Evolutionary conservation across 2,113 vertebrate species (phyloP).

Genomic region (Brachyistius frenatus): DNA sequence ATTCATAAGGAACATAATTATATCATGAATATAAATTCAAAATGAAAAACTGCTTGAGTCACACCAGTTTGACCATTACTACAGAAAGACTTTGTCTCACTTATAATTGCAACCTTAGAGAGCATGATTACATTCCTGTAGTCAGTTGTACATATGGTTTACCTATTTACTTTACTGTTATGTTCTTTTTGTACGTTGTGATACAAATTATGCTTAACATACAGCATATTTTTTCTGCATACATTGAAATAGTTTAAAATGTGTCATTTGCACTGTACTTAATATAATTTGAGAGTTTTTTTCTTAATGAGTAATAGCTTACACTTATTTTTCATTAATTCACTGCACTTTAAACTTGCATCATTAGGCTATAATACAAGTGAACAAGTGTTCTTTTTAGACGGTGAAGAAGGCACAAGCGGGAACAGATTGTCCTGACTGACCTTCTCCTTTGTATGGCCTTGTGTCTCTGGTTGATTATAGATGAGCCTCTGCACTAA

Average conservation of each 20-base stretch:
- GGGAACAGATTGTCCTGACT: neutral
- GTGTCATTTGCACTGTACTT: neutral
- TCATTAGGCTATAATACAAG: neutral
- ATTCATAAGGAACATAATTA: neutral
- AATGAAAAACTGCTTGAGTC: neutral
- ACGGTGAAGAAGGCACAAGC: constrained; percentile 1
- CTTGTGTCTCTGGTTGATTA: constrained; percentile 47
- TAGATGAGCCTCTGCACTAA: constrained; percentile 6
- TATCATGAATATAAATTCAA: neutral
- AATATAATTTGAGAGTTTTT: neutral
- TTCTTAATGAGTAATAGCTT: neutral
- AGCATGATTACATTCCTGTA: too few relatives aligned
- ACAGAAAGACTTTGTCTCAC: neutral
- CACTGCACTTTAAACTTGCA: neutral
- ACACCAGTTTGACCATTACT: too few relatives aligned
- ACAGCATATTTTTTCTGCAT: neutral
- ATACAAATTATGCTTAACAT: too few relatives aligned
- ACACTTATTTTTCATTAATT: neutral
- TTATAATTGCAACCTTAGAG: too few relatives aligned
- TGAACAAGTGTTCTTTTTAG: neutral
- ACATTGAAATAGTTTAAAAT: neutral
- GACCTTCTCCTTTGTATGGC: constrained; percentile 40
- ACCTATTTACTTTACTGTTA: too few relatives aligned
- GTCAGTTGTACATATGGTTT: too few relatives aligned
- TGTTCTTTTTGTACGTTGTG: too few relatives aligned